Base-by-base conservation (phyloP, 2,797 vertebrate genomes). In the Balearica regulorum region DNA sequence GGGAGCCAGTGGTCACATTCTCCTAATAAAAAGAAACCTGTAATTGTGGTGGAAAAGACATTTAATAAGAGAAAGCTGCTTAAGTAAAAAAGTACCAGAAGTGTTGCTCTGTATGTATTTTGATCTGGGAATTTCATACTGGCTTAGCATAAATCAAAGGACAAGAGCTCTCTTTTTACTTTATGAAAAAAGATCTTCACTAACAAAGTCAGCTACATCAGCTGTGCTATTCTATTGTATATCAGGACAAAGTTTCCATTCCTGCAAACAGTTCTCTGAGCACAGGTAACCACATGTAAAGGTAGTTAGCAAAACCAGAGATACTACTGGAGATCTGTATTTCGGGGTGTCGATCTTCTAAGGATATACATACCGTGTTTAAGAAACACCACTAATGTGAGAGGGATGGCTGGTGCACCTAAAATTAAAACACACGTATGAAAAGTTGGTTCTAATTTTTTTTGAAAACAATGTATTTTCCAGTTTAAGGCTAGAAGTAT, bases 11-110 rank as follows among this genome's bases (percentile, higher is more conserved):
- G 77, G 57, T 93, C 78, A 93, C 46, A 92, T 58, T 95, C 92
- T 78, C 61, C 78, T 51, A 90, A 65, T 94, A 94, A 95, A 95
- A 85, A 84, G 18, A 80, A 94, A 93, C 78, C 53, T 94, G 83
- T 65, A 92, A 64, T 69, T 87, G 78, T 93, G 64, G 84, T 86
- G 71, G 84, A 95, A 96, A 90, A 87, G n/a, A 68, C 28, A 81
- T 92, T 87, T 85, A 51, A 51, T 62, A 44, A 37, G 41, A 96
- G 62, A 96, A 95, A 90, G 33, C 21, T 78, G 49, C 86, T 75
- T 28, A 44, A 82, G 12, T 55, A 35, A 84, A 69, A 77, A 93
- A 90, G 54, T 18, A 14, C 22, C 62, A 81, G 53, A 91, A 89
- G 25, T 31, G 53, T 83, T 92, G 68, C 61, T 89, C 44, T 75